These are phyloP conservation scores for Tylochromis polylepis DNA, from an alignment of 2,113 vertebrate species.

Conservation along the genomic window DNA sequence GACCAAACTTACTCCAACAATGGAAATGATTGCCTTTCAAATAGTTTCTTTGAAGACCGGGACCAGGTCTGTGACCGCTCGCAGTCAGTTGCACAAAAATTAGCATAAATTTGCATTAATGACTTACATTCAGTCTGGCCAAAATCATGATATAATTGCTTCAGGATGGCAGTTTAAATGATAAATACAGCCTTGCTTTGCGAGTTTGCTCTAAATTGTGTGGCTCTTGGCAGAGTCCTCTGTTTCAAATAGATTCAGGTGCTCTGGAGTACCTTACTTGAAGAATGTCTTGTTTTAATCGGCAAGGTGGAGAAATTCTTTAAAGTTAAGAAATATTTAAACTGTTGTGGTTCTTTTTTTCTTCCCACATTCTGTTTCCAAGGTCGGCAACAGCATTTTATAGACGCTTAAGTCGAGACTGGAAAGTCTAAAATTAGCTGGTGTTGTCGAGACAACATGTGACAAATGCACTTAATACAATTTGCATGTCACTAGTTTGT, in stretches of 20 bases:
- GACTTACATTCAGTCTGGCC: no score
- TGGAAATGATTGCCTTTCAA: background rate
- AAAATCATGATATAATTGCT: background rate
- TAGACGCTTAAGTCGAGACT: background rate
- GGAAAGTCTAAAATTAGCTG: background rate
- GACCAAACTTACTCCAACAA: background rate
- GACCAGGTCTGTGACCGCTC: background rate
- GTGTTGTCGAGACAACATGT: background rate
- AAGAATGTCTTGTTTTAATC: background rate
- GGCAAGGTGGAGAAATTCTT: background rate
- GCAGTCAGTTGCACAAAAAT: background rate
- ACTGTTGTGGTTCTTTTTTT: background rate
- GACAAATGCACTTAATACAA: background rate
- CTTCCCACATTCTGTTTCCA: background rate
- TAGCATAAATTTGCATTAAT: background rate
- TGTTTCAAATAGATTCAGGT: background rate
- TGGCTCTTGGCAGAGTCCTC: background rate
- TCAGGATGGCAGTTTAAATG: background rate
- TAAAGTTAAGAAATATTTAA: background rate
- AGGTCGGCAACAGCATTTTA: background rate
- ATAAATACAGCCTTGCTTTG: background rate
- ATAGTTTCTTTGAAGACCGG: background rate
- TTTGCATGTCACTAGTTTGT: background rate
- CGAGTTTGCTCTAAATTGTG: background rate
- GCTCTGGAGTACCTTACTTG: background rate